Evolutionary conservation across 2,888 invertebrate genomes (phyloP).

Genomic region (Eurytoma adleriae): DNA sequence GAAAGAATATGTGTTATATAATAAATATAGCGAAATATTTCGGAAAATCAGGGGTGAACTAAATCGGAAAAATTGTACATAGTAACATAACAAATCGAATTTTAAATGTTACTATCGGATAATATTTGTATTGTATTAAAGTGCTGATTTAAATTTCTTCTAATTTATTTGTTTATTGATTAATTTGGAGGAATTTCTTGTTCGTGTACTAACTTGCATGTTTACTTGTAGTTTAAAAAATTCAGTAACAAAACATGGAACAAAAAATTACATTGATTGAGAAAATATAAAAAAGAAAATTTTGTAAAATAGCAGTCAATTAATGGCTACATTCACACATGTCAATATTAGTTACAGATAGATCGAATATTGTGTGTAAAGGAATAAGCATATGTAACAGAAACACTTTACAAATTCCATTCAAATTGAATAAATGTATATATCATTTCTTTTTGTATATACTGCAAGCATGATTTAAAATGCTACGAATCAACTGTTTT

Average conservation of each 20-base stretch:
- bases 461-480: no score
- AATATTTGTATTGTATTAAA: constrained; percentile 3
- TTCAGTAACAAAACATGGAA: no score
- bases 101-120: constrained; percentile 20
- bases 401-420: no score
- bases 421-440: no score
- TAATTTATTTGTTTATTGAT: no score
- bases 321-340: not conserved
- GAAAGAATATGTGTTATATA: constrained; percentile 28
- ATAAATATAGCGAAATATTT: constrained; percentile 23
- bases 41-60: constrained; percentile 27
- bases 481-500: no score
- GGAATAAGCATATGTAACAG: not conserved
- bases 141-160: not conserved
- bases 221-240: no score
- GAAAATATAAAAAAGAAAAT: not conserved
- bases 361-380: not conserved
- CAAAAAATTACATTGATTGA: not conserved
- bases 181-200: no score
- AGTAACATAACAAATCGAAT: constrained; percentile 10
- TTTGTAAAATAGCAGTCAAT: not conserved
- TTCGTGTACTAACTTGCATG: no score
- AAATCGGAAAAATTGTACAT: constrained; percentile 28
- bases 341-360: constrained; percentile 10
- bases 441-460: no score